Evolutionary conservation across 2,797 vertebrate genomes (phyloP), one percentile per base, ranked within the genome.

Genomic region (Octomys mimax): DNA sequence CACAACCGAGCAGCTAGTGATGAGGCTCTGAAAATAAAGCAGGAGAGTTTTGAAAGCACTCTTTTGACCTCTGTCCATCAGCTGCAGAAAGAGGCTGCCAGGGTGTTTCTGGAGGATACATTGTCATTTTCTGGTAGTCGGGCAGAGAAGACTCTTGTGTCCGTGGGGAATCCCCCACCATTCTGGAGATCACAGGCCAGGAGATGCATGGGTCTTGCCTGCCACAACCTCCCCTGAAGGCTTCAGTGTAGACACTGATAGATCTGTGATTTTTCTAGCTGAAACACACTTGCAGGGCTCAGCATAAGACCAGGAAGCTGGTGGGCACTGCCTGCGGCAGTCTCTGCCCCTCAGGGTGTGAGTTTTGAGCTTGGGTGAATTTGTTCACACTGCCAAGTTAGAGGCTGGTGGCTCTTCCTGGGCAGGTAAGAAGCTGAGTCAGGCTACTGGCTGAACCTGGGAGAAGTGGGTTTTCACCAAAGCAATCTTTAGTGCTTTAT

Each of bases 401-500:
- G 49, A 14, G 33, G 39, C 88, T 71, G 42, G 73, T 8, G 46
- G 46, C 28, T 84, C 11, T 92, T 75, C 42, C 64, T 26, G 24
- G 49, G 77, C 92, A 79, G n/a, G 21, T 19, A 46, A 92, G 87
- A 36, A 96, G 68, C 77, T 62, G 89, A 93, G 59, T 42, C 64
- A 31, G 61, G 59, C 62, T 90, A 94, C 94, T 57, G 88, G 66
- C 85, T 75, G 62, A 82, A 36, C 0, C 2, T 4, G 61, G 36
- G 77, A 92, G 88, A 90, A 84, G 89, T 42, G 75, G 83, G 77
- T 89, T 97, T 94, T 81, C 71, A 97, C 46, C 59, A 83, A 75
- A 88, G 66, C 22, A 3, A 87, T 94, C 92, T 84, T 16, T 57
- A 57, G 14, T 16, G 54, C 54, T 57, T 57, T 57, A 64, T 70